Evolutionary conservation across 2,888 invertebrate genomes (phyloP), one percentile per base, ranked within the genome.

Genomic region (Eilema griseolum): DNA sequence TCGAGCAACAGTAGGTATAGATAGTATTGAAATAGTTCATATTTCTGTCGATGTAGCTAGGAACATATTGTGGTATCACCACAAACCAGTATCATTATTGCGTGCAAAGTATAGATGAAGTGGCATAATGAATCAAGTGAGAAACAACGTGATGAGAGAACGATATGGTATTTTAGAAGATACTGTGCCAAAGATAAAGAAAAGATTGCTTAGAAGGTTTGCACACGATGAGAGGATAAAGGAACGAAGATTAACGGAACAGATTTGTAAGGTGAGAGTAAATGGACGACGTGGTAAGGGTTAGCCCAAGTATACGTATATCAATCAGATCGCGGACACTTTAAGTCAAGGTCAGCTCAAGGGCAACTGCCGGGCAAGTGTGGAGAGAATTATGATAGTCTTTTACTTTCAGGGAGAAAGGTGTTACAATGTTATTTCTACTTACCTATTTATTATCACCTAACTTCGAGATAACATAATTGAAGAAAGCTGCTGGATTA

Each of bases 211-310:
- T 46, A 46, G 8, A 52, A 20, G 52, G n/a, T 52, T 52, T n/a
- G 52, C 3, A n/a, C n/a, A 52, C n/a, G 10, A 10, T n/a, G 20
- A n/a, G 14, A 52, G n/a, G 20, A 52, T n/a, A 7, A 8, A 52
- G 0, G 46, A 46, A 46, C 52, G 10, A 52, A 52, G 52, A 52
- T 52, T 52, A 52, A 52, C 7, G 1, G n/a, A n/a, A 52, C 52
- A 52, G n/a, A 52, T 52, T 52, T 52, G 52, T 52, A n/a, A 52
- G 52, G 52, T 52, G 52, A 52, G 52, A 52, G 52, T 52, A 10
- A 52, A 52, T n/a, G n/a, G 52, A 10, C 20, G 3, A n/a, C 52
- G n/a, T n/a, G n/a, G 52, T n/a, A 52, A n/a, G 52, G 52, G n/a
- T 52, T n/a, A 20, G 10, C n/a, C n/a, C 20, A 52, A n/a, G 52